Conservation (phyloP, 1,140 invertebrate genomes). For the Archivesica marissinica region DNA sequence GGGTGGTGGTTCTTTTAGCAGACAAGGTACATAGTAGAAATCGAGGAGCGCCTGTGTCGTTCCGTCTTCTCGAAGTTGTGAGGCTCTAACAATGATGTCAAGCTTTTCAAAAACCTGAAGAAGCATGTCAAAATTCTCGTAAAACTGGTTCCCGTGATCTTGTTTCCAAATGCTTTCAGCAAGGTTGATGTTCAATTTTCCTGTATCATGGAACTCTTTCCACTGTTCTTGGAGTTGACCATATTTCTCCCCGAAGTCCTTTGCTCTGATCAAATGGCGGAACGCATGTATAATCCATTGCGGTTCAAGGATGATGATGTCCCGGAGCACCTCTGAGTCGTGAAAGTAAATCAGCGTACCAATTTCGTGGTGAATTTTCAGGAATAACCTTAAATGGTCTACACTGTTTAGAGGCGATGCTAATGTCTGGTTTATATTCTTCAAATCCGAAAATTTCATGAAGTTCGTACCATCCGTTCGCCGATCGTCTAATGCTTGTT, state of each 20-base stretch:
- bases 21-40: conserved; percentile 44
- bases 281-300: conserved; percentile 50
- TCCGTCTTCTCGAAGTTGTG: conserved; percentile 19
- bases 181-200: neutral
- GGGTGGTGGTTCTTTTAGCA: conserved; percentile 27
- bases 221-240: conserved; percentile 24
- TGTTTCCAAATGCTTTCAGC: conserved; percentile 48
- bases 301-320: conserved; percentile 51
- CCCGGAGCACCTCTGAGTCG: neutral
- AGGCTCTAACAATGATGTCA: conserved; percentile 46
- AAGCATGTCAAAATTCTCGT: conserved; percentile 37
- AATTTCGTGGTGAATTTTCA: conserved; percentile 18
- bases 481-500: conserved; percentile 32
- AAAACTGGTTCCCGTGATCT: conserved; percentile 30
- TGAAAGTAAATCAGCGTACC: conserved; percentile 22
- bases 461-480: conserved; percentile 5
- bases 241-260: conserved; percentile 42
- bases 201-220: conserved; percentile 35
- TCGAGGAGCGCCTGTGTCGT: neutral
- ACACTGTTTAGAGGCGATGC: conserved; percentile 5
- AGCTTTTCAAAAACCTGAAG: conserved; percentile 38
- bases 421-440: conserved; percentile 9
- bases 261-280: conserved; percentile 29
- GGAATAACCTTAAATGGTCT: conserved; percentile 34
- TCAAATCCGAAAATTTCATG: neutral